These are phyloP conservation scores for Nasonia longicornis DNA, from an alignment of 1,140 invertebrate genomes.

Conservation along the genomic window DNA sequence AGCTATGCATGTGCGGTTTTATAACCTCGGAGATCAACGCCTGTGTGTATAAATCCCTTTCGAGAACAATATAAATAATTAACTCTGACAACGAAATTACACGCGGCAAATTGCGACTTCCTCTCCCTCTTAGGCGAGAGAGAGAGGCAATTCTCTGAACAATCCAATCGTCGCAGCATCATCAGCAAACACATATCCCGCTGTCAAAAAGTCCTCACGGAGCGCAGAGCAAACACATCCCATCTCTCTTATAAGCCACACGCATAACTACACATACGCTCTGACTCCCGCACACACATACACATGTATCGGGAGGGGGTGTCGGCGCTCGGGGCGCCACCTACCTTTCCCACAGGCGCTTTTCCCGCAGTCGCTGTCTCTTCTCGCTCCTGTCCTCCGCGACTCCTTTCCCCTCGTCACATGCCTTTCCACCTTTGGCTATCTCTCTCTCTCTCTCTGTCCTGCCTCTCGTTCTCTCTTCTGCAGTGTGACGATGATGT, in stretches of 20 bases:
- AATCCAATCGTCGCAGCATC: constrained; percentile 1
- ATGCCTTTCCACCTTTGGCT: background rate
- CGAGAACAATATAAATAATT: no score
- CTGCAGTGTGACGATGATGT: background rate
- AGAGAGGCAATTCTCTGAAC: background rate
- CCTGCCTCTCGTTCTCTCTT: background rate
- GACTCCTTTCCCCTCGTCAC: background rate
- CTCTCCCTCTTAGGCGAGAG: no score
- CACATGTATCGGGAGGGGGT: background rate
- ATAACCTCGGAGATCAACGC: no score
- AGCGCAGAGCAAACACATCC: background rate
- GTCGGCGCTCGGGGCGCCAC: constrained; percentile 25
- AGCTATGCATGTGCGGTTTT: background rate
- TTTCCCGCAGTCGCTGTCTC: constrained; percentile 28
- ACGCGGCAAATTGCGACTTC: background rate
- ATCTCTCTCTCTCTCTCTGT: background rate
- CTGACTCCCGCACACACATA: background rate
- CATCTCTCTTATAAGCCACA: background rate
- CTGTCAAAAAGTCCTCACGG: background rate
- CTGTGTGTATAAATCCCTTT: no score
- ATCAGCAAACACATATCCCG: background rate
- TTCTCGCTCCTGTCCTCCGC: background rate
- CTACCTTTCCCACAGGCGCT: constrained; percentile 43
- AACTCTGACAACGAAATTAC: no score
- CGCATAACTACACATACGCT: background rate